Evolutionary conservation across 2,888 invertebrate species (phyloP).

Genomic region (Apomyelois bistriatella): DNA sequence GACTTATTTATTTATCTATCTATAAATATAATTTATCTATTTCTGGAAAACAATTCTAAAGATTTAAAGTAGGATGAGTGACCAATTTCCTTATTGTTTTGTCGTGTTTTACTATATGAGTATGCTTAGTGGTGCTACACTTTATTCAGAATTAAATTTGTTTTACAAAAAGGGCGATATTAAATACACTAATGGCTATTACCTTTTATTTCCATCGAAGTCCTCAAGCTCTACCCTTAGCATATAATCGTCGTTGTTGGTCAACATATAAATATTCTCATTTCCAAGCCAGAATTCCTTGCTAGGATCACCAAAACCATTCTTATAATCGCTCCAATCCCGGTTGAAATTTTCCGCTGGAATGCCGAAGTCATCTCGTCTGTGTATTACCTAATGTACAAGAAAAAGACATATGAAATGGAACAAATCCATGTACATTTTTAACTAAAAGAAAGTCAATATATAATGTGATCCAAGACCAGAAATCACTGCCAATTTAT

Average conservation of each 20-base stretch:
- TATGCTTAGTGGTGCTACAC: too few relatives aligned
- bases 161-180: too few relatives aligned
- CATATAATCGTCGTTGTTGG: slow-evolving; percentile 94
- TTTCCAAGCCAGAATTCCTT: slow-evolving; percentile 96
- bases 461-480: too few relatives aligned
- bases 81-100: too few relatives aligned
- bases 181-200: background rate
- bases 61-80: too few relatives aligned
- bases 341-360: slow-evolving; percentile 94
- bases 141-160: too few relatives aligned
- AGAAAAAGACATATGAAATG: background rate
- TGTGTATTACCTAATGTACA: slow-evolving; percentile 87
- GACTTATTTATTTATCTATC: too few relatives aligned
- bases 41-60: too few relatives aligned
- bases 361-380: slow-evolving; percentile 92
- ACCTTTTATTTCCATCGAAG: slow-evolving; percentile 96
- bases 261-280: slow-evolving; percentile 95
- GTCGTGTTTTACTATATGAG: too few relatives aligned
- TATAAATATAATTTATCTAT: too few relatives aligned
- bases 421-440: background rate
- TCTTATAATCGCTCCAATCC: slow-evolving; percentile 95
- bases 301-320: slow-evolving; percentile 94
- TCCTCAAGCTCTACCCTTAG: slow-evolving; percentile 93
- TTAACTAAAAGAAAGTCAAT: too few relatives aligned
- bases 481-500: too few relatives aligned